Conservation (phyloP, 2,797 vertebrate genomes). For the Sebastes vulpes region DNA sequence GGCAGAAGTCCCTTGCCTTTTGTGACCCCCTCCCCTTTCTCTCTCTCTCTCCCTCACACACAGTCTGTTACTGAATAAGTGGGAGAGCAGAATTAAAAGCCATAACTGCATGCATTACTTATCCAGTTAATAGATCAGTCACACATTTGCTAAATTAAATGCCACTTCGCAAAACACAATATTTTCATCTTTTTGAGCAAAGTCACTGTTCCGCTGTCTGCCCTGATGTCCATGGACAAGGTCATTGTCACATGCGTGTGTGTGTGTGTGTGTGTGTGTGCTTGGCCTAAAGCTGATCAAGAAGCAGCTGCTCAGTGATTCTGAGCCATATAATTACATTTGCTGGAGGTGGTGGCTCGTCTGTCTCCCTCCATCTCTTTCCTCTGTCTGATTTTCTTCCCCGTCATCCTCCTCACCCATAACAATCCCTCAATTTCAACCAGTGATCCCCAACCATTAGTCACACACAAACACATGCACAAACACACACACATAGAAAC, state of each 20-base stretch:
- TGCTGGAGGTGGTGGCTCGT: conserved; percentile 49
- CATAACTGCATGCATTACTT: conserved; percentile 8
- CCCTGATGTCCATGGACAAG: conserved; percentile 22
- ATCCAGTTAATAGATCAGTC: conserved; percentile 1
- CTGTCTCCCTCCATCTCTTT: conserved; percentile 39
- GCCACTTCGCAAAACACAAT: not conserved
- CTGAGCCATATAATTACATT: conserved; percentile 54
- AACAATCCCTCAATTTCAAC: conserved; percentile 28
- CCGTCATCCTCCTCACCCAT: conserved; percentile 5
- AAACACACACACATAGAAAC: not conserved
- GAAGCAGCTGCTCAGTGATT: conserved; percentile 31
- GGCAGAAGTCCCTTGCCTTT: conserved; percentile 11
- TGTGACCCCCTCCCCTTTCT: not conserved
- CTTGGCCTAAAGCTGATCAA: conserved; percentile 36
- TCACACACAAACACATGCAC: conserved; percentile 28
- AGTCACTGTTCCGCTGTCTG: not conserved
- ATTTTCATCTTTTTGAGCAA: not conserved
- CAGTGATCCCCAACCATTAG: conserved; percentile 27
- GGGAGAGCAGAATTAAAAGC: conserved; percentile 31
- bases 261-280: not conserved
- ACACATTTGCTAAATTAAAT: conserved; percentile 17
- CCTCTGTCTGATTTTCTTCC: conserved; percentile 30
- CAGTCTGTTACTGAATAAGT: conserved; percentile 5
- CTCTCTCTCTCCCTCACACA: not conserved
- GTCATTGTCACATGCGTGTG: conserved; percentile 21